Base-by-base conservation (phyloP, 2,888 invertebrate genomes). In the Branchipolynoe longqiensis region DNA sequence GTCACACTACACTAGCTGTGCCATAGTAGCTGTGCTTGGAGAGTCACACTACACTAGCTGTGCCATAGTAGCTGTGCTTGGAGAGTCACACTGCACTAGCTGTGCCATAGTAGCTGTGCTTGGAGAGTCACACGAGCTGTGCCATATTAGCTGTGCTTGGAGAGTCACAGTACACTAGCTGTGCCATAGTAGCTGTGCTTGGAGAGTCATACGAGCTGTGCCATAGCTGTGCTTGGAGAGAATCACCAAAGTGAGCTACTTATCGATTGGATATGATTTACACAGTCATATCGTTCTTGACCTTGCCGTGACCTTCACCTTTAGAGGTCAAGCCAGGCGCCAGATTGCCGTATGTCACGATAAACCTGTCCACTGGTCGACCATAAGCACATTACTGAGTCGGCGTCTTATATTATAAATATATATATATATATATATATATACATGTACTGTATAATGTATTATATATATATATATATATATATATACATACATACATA, bases 221-320 rank as follows among this genome's bases (percentile, higher is more conserved):
- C 36, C 38, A n/a, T 14, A 3, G 25, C 14, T 69, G 36, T 69
- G 38, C 38, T 36, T 38, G 69, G 36, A 33, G 69, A 36, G 18
- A 14, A 12, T n/a, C n/a, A n/a, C 48, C 8, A 18, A 8, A 6
- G 28, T 31, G 38, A 69, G 36, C 69, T 33, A 38, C 69, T 69
- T 38, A 69, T 69, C 69, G 69, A 69, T 69, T 18, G 2, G 69
- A 38, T 14, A 38, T 69, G 69, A 69, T 33, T 38, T 69, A 69
- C 69, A 22, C 69, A 14, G 69, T 38, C 69, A 14, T 69, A 69
- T 69, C 36, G 36, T 33, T 0, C 33, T 14, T 69, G 69, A 69
- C 69, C 69, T 69, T 69, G 69, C 1, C 62, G 14, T 62, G 62
- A 62, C 62, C 62, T 25, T 25, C 58, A 69, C 38, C 69, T 38